Base-by-base conservation (phyloP, 2,888 invertebrate species). In the Protodeltote pygarga region DNA sequence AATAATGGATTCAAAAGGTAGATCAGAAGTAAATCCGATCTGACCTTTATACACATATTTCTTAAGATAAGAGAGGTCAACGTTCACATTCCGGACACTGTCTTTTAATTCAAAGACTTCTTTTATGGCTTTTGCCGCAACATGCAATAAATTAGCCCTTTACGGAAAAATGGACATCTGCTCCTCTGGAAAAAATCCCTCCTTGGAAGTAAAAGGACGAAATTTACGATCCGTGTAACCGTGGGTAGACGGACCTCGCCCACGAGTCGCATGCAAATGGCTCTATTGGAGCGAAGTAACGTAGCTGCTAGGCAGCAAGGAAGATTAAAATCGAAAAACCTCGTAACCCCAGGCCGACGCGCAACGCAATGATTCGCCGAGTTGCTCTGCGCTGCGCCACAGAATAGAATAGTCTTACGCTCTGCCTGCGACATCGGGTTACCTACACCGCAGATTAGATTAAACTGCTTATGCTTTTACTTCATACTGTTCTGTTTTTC, bases 241-340 rank as follows among this genome's bases (percentile, higher is more conserved):
- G 86, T 86, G 88, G 87, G 89, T 87, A 83, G 88, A 83, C 81
- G 83, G 82, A 80, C 78, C 77, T 79, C 85, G 84, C 84, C 85
- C 83, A 87, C 87, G 87, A 84, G 81, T 75, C 81, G 89, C 89
- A 90, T 91, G 90, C 87, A 90, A 90, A 91, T 91, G 81, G 81
- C 81, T 81, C 84, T 81, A 90, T 90, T 86, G 85, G 77, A 81
- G 79, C 75, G 79, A 75, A 79, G 79, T 80, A 79, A 69, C 73
- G 72, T 67, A 71, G 74, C 73, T 80, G 77, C 77, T 72, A 68
- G 76, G 73, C 71, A 77, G 66, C 78, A 68, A 71, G 68, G 71
- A 69, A 83, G 85, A 85, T 84, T 82, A 83, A 80, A 83, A 82
- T 80, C 77, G 77, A 79, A 82, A 81, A 78, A 84, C 81, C 79